Evolutionary conservation across 37 sponge, comb jelly and placozoan species (phyloP).

Genomic region (Oscarella lobularis): DNA sequence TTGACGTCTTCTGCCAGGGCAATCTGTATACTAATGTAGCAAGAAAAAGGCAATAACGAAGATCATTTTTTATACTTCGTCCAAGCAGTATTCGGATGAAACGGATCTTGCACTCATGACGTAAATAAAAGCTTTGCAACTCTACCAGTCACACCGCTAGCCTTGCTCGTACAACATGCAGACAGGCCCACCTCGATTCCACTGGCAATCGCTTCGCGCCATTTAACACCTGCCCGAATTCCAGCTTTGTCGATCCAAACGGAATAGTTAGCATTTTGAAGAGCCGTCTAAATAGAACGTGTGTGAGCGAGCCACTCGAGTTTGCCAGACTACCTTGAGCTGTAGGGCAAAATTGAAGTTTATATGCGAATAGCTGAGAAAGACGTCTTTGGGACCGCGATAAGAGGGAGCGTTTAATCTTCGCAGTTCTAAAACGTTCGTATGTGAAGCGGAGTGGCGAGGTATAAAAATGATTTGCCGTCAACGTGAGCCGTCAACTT

Average conservation of each 20-base stretch:
- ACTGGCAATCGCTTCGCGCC: constrained; percentile 66
- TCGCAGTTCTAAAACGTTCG: constrained; percentile 36
- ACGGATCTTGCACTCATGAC: constrained; percentile 41
- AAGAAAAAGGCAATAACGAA: not conserved
- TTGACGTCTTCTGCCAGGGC: constrained; percentile 57
- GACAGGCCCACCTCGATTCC: constrained; percentile 36
- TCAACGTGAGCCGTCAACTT: constrained; percentile 27
- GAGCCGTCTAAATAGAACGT: constrained; percentile 14
- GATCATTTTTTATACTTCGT: constrained; percentile 28
- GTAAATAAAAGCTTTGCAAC: constrained; percentile 23
- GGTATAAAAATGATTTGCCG: too few relatives aligned
- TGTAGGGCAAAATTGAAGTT: constrained; percentile 30
- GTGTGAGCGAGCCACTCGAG: not conserved
- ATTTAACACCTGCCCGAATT: constrained; percentile 64
- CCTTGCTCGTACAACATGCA: constrained; percentile 9
- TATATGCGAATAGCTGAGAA: constrained; percentile 64
- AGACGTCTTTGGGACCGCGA: constrained; percentile 40
- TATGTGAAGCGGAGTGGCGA: too few relatives aligned
- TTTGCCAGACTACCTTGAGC: constrained; percentile 24
- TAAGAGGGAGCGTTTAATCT: constrained; percentile 26
- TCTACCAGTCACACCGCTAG: constrained; percentile 8
- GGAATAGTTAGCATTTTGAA: constrained; percentile 33
- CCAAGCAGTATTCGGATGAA: constrained; percentile 43
- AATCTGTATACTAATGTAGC: constrained; percentile 17
- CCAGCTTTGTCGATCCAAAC: constrained; percentile 75